Base-by-base conservation (phyloP, 2,888 invertebrate genomes). In the Leptinotarsa haldemani region DNA sequence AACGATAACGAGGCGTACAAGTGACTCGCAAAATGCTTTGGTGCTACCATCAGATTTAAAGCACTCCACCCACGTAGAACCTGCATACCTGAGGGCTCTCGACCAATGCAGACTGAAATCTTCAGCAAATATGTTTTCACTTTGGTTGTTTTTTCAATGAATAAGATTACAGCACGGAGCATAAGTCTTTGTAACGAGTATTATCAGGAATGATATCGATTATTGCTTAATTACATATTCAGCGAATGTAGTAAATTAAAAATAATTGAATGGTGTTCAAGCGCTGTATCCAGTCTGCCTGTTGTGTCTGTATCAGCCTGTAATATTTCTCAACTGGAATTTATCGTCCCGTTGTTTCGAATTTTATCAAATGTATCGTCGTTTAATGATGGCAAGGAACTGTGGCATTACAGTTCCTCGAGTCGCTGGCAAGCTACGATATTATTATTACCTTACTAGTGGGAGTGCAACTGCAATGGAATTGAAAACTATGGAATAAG, bases 221-320 rank as follows among this genome's bases (percentile, higher is more conserved):
- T 84, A 83, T 82, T 83, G 81, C 75, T 83, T 85, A 85, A 85
- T 85, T 84, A 85, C 81, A 85, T 83, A 85, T 84, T 83, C 80
- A 83, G 82, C 81, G 77, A 79, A 76, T 80, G 83, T 79, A 80
- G 83, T 85, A 85, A 85, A 85, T 85, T 85, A 85, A 85, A 85
- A 85, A 85, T 85, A 85, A 85, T 85, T 85, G 84, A 85, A 84
- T 83, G 83, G 82, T 82, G 75, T 76, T 73, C 74, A n/a, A 58
- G 20, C 22, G 56, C 61, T 25, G 61, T 16, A 61, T 61, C 16
- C 16, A 30, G n/a, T 30, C 30, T 61, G 30, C 25, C n/a, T 18
- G 25, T 61, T 22, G n/a, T 20, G 56, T 22, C 18, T 13, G 18
- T 18, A 18, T 61, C 61, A 61, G 30, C 40, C 61, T 61, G 61